Conservation (phyloP, 2,888 invertebrate genomes). For the Noctuana brunneofusca region DNA sequence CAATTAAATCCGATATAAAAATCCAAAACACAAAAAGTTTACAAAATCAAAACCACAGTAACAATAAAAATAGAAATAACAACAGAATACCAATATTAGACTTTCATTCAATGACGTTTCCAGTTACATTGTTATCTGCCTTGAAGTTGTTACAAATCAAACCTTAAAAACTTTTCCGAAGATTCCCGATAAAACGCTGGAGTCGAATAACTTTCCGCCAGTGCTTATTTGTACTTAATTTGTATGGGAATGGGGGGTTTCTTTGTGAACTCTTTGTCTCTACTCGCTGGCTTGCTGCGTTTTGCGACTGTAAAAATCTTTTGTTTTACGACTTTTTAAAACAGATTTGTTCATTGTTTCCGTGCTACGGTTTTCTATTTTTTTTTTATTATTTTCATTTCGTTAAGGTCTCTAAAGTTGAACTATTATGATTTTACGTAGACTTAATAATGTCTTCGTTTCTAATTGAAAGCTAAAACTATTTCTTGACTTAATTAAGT, state of each 20-base stretch:
- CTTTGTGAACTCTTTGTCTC: conserved; percentile 43
- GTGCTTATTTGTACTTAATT: conserved; percentile 75
- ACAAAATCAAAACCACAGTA: background rate
- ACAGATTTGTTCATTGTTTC: conserved; percentile 21
- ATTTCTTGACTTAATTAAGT: background rate
- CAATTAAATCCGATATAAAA: too few relatives aligned
- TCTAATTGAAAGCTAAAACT: background rate
- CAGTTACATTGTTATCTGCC: conserved; percentile 44
- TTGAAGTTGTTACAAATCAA: conserved; percentile 71
- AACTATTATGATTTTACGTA: background rate
- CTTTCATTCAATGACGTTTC: conserved; percentile 42
- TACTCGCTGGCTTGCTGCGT: conserved; percentile 32
- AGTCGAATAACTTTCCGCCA: conserved; percentile 64
- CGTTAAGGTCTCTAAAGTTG: background rate
- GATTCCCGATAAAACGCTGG: conserved; percentile 73
- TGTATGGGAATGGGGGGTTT: conserved; percentile 51
- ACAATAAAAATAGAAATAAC: background rate
- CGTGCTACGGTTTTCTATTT: background rate
- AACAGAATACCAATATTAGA: background rate
- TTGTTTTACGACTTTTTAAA: conserved; percentile 30
- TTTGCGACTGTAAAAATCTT: conserved; percentile 26
- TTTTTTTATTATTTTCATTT: background rate
- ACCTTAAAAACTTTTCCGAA: conserved; percentile 74
- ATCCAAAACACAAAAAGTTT: too few relatives aligned
- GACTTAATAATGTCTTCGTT: background rate